phyloP scores from a whole-genome alignment of 2,797 vertebrate species.

The Discoglossus pictus region DNA sequence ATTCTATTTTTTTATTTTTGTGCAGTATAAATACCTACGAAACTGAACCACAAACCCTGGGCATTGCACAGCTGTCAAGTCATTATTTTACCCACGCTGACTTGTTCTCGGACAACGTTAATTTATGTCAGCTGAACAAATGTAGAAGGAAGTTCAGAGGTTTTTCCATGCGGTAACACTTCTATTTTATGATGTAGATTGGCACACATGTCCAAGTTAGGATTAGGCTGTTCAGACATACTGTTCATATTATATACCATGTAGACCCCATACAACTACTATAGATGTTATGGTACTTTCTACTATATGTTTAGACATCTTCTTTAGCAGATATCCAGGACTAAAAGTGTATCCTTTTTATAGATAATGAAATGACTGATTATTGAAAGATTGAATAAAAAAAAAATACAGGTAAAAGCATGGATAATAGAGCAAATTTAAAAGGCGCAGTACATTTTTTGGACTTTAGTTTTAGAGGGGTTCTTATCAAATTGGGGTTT shows the following conservation, averaged over 20 bases:
- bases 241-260: slow-evolving; percentile 10
- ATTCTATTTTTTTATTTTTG: slow-evolving; percentile 38
- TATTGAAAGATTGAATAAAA: no score
- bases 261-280: not conserved
- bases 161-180: slow-evolving; percentile 24
- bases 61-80: slow-evolving; percentile 37
- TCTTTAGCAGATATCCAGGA: no score
- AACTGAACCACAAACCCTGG: slow-evolving; percentile 35
- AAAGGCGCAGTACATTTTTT: no score
- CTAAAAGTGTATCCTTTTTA: no score
- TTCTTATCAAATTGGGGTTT: no score
- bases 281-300: not conserved
- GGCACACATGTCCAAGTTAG: slow-evolving; percentile 16
- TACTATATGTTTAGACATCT: no score
- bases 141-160: slow-evolving; percentile 25
- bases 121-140: slow-evolving; percentile 46
- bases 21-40: slow-evolving; percentile 31
- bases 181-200: slow-evolving; percentile 30
- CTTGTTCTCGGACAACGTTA: slow-evolving; percentile 30
- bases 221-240: not conserved
- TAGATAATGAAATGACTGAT: no score
- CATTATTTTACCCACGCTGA: slow-evolving; percentile 38
- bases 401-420: no score
- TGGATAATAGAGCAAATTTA: no score
- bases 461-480: no score